Percentiles rank a stretch among this genome's conserved stretches.
Conservation (phyloP, 2,888 invertebrate species). For the Eretmocerus hayati region DNA sequence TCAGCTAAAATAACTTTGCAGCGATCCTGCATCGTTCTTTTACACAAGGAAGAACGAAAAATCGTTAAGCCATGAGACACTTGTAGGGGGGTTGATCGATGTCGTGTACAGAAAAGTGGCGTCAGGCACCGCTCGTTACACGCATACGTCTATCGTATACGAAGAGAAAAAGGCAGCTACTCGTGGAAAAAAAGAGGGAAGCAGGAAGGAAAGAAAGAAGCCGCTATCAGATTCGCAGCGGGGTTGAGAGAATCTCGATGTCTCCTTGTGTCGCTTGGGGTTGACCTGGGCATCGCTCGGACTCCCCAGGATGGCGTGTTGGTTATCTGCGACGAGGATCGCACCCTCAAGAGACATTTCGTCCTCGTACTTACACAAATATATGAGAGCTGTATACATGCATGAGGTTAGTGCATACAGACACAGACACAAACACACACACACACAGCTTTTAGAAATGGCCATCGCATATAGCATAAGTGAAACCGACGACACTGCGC, state of each 20-base stretch:
- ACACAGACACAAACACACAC: conserved; percentile 46
- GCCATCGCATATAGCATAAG: too few species aligned
- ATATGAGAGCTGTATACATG: too few species aligned
- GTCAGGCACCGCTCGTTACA: too few species aligned
- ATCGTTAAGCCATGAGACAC: conserved; percentile 22
- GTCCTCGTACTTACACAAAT: too few species aligned
- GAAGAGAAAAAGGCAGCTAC: conserved; percentile 10
- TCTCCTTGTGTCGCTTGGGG: conserved; percentile 17
- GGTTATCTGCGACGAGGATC: conserved; percentile 44
- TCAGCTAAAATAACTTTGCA: too few species aligned
- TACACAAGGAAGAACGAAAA: conserved; percentile 1
- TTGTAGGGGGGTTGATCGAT: conserved; percentile 17
- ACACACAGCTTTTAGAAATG: conserved; percentile 14
- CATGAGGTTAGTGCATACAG: conserved; percentile 13
- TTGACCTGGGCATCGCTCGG: conserved; percentile 4
- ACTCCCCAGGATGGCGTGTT: conserved; percentile 35
- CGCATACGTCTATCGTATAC: too few species aligned
- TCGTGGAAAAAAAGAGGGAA: not conserved
- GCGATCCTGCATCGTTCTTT: too few species aligned
- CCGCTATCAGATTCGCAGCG: conserved; percentile 17
- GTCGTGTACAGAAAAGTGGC: conserved; percentile 15
- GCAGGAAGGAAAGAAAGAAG: not conserved
- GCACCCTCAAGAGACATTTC: conserved; percentile 42
- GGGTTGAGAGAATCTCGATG: conserved; percentile 20
- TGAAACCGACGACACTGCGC: too few species aligned